These are phyloP conservation scores for Aromia moschata DNA, from an alignment of 2,888 invertebrate genomes.

Conservation along the genomic window DNA sequence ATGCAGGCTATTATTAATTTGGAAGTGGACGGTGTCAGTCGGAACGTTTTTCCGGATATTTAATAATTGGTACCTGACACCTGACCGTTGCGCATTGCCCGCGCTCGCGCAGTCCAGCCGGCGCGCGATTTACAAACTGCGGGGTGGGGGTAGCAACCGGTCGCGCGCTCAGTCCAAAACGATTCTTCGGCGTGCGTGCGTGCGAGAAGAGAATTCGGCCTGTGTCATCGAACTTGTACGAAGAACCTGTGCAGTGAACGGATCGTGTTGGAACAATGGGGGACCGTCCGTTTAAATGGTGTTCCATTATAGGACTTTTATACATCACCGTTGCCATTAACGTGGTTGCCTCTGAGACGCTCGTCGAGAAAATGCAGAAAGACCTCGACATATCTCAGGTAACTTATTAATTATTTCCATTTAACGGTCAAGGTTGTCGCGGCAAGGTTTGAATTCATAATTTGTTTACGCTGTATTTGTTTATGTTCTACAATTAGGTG, in stretches of 20 bases:
- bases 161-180: conserved; percentile 34
- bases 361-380: conserved; percentile 71
- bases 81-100: not conserved
- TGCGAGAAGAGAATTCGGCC: conserved; percentile 1
- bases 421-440: not conserved
- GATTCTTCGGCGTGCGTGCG: conserved; percentile 25
- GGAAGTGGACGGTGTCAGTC: not conserved
- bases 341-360: conserved; percentile 50
- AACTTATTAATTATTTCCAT: conserved; percentile 43
- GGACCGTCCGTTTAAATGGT: conserved; percentile 11
- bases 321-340: conserved; percentile 15
- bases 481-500: too few species aligned
- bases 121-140: conserved; percentile 22
- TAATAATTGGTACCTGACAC: conserved; percentile 15
- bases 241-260: conserved; percentile 27
- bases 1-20: too few species aligned
- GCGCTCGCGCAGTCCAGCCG: conserved; percentile 8
- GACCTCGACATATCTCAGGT: conserved; percentile 77
- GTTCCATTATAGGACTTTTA: conserved; percentile 22
- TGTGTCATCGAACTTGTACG: conserved; percentile 35
- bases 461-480: conserved; percentile 6
- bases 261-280: conserved; percentile 24
- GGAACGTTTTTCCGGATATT: conserved; percentile 23
- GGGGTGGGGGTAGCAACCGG: conserved; percentile 25
- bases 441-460: not conserved